Evolutionary conservation across 2,888 invertebrate genomes (phyloP).

Genomic region (Xestia xanthographa): DNA sequence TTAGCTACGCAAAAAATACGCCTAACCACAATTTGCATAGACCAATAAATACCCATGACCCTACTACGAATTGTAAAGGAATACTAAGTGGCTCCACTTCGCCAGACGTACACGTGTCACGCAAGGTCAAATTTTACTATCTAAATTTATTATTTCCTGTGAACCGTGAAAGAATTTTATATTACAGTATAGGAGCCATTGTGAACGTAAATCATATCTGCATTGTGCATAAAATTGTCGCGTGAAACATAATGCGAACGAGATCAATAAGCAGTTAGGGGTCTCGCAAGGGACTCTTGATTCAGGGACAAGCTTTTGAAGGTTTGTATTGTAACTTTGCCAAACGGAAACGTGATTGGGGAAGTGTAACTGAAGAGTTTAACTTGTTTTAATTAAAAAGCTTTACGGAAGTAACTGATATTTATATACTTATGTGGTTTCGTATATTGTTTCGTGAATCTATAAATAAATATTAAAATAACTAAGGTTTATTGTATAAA

Average conservation of each 20-base stretch:
- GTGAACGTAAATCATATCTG: constrained; percentile 57
- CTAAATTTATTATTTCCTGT: constrained; percentile 74
- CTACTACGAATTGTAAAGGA: constrained; percentile 66
- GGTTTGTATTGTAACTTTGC: constrained; percentile 3
- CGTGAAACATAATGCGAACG: constrained; percentile 6
- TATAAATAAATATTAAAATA: background rate
- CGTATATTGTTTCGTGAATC: background rate
- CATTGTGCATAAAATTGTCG: constrained; percentile 51
- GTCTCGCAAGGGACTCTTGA: constrained; percentile 7
- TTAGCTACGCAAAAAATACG: background rate
- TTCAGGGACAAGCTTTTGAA: constrained; percentile 28
- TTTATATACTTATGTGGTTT: background rate
- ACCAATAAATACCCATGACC: constrained; percentile 59
- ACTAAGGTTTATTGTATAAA: background rate
- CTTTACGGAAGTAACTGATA: too few relatives aligned
- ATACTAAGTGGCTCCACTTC: constrained; percentile 63
- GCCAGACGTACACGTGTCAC: constrained; percentile 37
- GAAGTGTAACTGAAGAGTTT: background rate
- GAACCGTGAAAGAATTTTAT: constrained; percentile 65
- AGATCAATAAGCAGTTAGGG: constrained; percentile 18
- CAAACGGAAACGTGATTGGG: background rate
- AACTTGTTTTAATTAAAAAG: constrained; percentile 13
- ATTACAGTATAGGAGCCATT: constrained; percentile 51
- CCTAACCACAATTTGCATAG: constrained; percentile 19
- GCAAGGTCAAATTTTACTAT: constrained; percentile 72